Base-by-base conservation (phyloP, 2,797 vertebrate species). In the Syndactyla subalaris region DNA sequence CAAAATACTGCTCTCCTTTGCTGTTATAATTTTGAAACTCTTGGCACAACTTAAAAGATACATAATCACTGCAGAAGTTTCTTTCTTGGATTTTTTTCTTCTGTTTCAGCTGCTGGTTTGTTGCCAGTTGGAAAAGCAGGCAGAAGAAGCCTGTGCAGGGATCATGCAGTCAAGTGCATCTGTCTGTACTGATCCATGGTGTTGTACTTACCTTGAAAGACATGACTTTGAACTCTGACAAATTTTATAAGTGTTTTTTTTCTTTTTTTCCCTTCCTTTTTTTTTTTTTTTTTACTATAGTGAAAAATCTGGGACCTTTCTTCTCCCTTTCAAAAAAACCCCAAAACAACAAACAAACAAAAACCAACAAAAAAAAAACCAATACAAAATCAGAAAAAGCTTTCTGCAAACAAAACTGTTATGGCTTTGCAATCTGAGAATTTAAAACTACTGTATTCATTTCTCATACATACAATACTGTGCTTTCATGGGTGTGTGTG, bases 251-350 rank as follows among this genome's bases (percentile, higher is more conserved):
- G 39, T 36, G 22, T 71, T 67, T 66, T 45, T 59, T 68, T 65
- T 57, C 43, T n/a, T 65, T 77, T 30, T 17, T 54, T 12, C n/a
- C n/a, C 14, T 75, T 23, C 18, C 19, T 23, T 46, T 46, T 46
- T 46, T 20, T 46, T 46, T 46, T 46, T 20, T 22, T 22, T 26
- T 36, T 24, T 36, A 11, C 12, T 59, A 70, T 59, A 70, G 4
- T 24, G 17, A 62, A 55, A 80, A 2, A 0, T n/a, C 36, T 45
- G 12, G 10, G 7, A 24, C 6, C 2, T 9, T 9, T 14, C 12
- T 2, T 4, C 1, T 8, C 18, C 3, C 7, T 18, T 24, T 2
- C 1, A 12, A 52, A 48, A 43, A 65, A 24, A 14, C 10, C 20
- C 19, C 45, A 20, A 45, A 45, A 45, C 9, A 45, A 45, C 20